These are phyloP conservation scores for Eumaeus atala DNA, from an alignment of 1,140 invertebrate genomes.

Conservation along the genomic window DNA sequence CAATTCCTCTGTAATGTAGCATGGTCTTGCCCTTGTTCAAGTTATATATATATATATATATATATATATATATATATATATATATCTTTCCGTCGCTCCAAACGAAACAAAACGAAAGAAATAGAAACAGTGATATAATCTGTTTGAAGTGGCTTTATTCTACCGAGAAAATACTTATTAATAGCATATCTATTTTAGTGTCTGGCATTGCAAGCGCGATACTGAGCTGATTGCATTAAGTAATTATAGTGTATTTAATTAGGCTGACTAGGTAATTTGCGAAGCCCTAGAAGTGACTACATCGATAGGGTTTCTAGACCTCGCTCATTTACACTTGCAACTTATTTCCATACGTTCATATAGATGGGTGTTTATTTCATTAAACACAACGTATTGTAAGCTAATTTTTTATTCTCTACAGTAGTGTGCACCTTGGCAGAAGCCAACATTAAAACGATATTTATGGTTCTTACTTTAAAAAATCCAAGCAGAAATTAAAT, in stretches of 20 bases:
- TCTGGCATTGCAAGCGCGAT: slow-evolving; percentile 16
- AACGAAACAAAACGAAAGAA: no score
- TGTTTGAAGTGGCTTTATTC: no score
- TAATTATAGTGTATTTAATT: slow-evolving; percentile 71
- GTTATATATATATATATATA: no score
- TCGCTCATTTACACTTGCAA: slow-evolving; percentile 66
- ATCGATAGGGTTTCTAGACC: slow-evolving; percentile 55
- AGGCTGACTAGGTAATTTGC: slow-evolving; percentile 61
- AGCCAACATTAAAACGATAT: neutral
- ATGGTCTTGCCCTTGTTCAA: no score
- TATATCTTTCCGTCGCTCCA: no score
- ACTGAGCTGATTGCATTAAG: slow-evolving; percentile 55
- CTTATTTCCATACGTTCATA: slow-evolving; percentile 26
- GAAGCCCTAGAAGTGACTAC: slow-evolving; percentile 54
- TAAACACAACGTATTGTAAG: slow-evolving; percentile 2
- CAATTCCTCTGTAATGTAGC: no score
- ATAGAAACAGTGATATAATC: no score
- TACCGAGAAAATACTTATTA: neutral
- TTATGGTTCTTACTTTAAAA: neutral
- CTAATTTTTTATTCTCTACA: neutral
- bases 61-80: no score
- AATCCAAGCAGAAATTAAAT: neutral
- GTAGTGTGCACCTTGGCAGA: neutral
- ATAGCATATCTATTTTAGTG: slow-evolving; percentile 2
- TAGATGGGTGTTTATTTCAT: slow-evolving; percentile 14